Evolutionary conservation across 2,113 vertebrate genomes (phyloP), one percentile per base, ranked within the genome.

Genomic region (Perccottus glenii): DNA sequence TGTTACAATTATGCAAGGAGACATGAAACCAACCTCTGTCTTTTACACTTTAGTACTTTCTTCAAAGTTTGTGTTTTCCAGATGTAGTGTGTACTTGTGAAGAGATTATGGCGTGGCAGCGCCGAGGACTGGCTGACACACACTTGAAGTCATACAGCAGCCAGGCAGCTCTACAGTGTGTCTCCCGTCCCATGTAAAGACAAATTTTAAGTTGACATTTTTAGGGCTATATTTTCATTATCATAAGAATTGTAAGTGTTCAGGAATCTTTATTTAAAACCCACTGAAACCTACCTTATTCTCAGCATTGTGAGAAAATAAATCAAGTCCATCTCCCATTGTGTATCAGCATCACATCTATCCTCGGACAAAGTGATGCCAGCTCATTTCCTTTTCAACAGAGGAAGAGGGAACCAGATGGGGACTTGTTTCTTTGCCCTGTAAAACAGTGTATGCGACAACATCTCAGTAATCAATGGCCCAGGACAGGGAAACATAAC

Each of bases 391-490:
- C 73, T 81, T 58, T 72, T 80, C 82, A 86, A 86, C 83, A 88
- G 61, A 85, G 85, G 82, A 88, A 89, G 64, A 15, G 67, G 84
- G 81, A 85, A 88, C 83, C 86, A 89, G 87, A 91, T 89, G 80
- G 65, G 71, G 75, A 62, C 51, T 55, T 85, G 78, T 81, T 80
- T 67, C 82, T 75, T 44, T 9, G 50, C 45, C 64, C 70, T 61
- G 49, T 75, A 69, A 69, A 80, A 73, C 60, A 57, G 70, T 55
- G 15, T n/a, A 64, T 9, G 19, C 35, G 68, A 76, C 66, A 81
- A 67, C 78, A 73, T 48, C 57, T 59, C 67, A 50, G 32, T 49
- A 47, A 57, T 63, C 33, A 64, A 49, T 36, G 43, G 50, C 2
- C 40, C 53, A 52, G 64, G 61, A 65, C 9, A 6, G 52, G 71